Percentiles rank a stretch among this genome's conserved stretches.
Evolutionary conservation across 2,888 invertebrate genomes (phyloP).

Genomic region (Cylindroiulus punctatus): DNA sequence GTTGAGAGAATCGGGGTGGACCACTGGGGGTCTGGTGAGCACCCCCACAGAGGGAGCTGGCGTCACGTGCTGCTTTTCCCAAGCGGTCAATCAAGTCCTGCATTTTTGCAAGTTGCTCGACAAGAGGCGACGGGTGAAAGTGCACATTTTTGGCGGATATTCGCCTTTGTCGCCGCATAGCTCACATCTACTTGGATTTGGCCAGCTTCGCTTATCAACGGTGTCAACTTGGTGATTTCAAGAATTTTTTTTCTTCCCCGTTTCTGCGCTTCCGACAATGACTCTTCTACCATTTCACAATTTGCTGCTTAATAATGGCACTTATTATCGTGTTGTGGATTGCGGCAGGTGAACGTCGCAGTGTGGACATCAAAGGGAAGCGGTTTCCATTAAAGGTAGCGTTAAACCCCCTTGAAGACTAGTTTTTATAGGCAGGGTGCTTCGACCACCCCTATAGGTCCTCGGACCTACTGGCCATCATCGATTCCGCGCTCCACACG

Average conservation of each 20-base stretch:
- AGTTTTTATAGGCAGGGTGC: neutral
- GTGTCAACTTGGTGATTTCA: neutral
- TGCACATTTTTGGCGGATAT: conserved; percentile 34
- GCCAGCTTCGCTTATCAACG: neutral
- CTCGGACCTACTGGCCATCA: neutral
- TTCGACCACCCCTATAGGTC: neutral
- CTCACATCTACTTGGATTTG: neutral
- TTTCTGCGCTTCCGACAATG: neutral
- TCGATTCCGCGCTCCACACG: neutral
- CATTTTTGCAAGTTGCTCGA: neutral
- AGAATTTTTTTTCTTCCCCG: neutral
- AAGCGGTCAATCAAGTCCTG: conserved; percentile 29
- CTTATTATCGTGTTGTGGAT: conserved; percentile 6
- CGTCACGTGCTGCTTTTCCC: neutral
- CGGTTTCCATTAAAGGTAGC: conserved; percentile 28
- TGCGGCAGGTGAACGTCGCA: neutral
- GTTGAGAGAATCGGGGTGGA: neutral
- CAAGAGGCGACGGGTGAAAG: neutral
- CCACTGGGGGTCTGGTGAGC: conserved; percentile 2
- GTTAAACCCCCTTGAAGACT: conserved; percentile 25
- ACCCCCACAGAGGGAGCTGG: conserved; percentile 16
- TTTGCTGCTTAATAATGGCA: neutral
- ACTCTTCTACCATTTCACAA: neutral
- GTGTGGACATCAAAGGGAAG: conserved; percentile 39
- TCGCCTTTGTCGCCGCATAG: neutral